phyloP scores from a whole-genome alignment of 2,888 invertebrate species.

The Lamellibrachia columna region DNA sequence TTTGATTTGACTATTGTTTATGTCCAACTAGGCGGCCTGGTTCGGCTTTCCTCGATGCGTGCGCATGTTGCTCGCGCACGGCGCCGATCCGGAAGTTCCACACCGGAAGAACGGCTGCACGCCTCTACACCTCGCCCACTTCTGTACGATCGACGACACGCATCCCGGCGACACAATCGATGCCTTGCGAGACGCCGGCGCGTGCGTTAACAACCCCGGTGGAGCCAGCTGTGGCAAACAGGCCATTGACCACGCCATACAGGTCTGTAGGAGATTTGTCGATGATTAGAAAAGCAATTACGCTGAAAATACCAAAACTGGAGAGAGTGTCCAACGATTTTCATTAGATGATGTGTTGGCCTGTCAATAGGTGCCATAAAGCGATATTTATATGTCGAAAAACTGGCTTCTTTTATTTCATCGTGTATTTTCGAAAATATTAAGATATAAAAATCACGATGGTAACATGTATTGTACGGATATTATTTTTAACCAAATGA shows the following conservation, averaged over 20 bases:
- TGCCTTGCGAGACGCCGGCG: slow-evolving; percentile 40
- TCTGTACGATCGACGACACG: slow-evolving; percentile 44
- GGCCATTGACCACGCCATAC: slow-evolving; percentile 43
- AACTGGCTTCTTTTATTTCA: no score
- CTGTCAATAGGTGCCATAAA: no score
- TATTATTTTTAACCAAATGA: no score
- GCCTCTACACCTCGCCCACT: slow-evolving; percentile 45
- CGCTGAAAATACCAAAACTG: no score
- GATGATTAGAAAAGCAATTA: no score
- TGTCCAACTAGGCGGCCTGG: slow-evolving; percentile 39
- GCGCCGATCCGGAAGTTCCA: slow-evolving; percentile 38
- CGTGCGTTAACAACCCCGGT: slow-evolving; percentile 41
- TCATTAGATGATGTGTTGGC: no score
- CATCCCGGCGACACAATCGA: slow-evolving; percentile 39
- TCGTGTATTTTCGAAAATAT: no score
- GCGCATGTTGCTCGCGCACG: slow-evolving; percentile 38
- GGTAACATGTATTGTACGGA: no score
- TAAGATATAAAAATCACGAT: no score
- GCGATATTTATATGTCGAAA: no score
- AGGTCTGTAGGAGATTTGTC: background rate
- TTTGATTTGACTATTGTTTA: background rate
- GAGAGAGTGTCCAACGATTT: no score
- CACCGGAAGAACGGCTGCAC: slow-evolving; percentile 46
- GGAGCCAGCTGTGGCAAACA: slow-evolving; percentile 39
- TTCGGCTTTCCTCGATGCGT: slow-evolving; percentile 42